Evolutionary conservation across 2,797 vertebrate genomes (phyloP), one percentile per base, ranked within the genome.

Genomic region (Hypotaenidia philippensis): DNA sequence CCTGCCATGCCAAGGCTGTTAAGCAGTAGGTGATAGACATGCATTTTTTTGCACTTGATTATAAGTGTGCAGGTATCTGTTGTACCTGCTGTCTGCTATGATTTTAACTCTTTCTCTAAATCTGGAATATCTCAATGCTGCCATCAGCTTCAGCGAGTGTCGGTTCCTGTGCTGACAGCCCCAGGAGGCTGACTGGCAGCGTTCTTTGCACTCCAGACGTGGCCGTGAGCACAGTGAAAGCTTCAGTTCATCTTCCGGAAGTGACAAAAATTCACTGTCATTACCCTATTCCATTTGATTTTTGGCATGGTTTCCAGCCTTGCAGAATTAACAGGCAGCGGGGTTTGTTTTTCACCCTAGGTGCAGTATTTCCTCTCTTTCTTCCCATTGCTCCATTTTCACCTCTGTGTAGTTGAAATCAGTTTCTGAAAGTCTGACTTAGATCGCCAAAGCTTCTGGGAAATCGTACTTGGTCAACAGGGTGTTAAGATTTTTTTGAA

Each of bases 71-170:
- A 95, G 80, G 70, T 95, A 59, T 95, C 77, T 91, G 86, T 77
- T 84, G 80, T 93, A 72, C 70, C 70, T 95, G 93, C 88, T 96
- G 93, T 95, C 88, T 91, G 85, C 83, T 92, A 8, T 40, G 83
- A 59, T 95, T 87, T 83, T 47, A 87, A 72, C 63, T 81, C 82
- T 83, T 79, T 38, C 61, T 60, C 2, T 76, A 61, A 71, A 63
- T 32, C 59, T 91, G 77, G 52, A 76, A 50, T 86, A 29, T 87
- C 93, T 90, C 88, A 72, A 11, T 69, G 71, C 79, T 96, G 83
- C 91, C 2, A 0, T 77, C 80, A 88, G 71, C 75, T 59, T 55
- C 63, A 63, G 55, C 1, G 1, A 44, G 64, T 77, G 75, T 74
- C 10, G 6, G 31, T 41, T 78, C 72, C 41, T 2, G 52, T 44